These are phyloP conservation scores for Dendroctonus valens DNA, from an alignment of 1,140 invertebrate genomes.

Conservation along the genomic window DNA sequence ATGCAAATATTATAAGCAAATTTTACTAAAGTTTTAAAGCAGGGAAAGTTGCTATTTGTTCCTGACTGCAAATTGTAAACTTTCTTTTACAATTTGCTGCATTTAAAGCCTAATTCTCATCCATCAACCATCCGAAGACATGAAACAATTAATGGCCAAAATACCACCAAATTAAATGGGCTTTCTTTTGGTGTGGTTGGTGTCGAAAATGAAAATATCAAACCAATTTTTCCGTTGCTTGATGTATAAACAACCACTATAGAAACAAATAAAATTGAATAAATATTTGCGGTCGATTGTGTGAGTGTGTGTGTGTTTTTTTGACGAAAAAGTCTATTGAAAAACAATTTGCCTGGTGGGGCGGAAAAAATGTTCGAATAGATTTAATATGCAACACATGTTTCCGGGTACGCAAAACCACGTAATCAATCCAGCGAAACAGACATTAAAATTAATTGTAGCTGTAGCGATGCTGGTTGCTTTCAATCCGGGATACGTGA, in stretches of 20 bases:
- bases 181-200: neutral
- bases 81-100: neutral
- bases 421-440: conserved; percentile 28
- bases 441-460: conserved; percentile 29
- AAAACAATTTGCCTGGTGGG: neutral
- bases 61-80: neutral
- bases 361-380: conserved; percentile 13
- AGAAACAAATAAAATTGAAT: too few species aligned
- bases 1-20: neutral
- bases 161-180: neutral
- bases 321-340: neutral
- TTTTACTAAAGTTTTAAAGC: neutral
- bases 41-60: neutral
- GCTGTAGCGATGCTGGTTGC: conserved; percentile 14
- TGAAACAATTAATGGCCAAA: too few species aligned
- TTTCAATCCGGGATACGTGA: conserved; percentile 27
- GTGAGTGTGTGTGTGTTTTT: too few species aligned
- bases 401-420: conserved; percentile 19
- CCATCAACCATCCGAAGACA: neutral
- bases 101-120: neutral
- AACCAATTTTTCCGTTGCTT: neutral
- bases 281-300: too few species aligned
- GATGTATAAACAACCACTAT: neutral
- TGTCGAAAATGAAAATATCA: neutral
- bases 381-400: conserved; percentile 22